Base-by-base conservation (phyloP, 2,797 vertebrate species). In the Pseudotriccus pelzelni region DNA sequence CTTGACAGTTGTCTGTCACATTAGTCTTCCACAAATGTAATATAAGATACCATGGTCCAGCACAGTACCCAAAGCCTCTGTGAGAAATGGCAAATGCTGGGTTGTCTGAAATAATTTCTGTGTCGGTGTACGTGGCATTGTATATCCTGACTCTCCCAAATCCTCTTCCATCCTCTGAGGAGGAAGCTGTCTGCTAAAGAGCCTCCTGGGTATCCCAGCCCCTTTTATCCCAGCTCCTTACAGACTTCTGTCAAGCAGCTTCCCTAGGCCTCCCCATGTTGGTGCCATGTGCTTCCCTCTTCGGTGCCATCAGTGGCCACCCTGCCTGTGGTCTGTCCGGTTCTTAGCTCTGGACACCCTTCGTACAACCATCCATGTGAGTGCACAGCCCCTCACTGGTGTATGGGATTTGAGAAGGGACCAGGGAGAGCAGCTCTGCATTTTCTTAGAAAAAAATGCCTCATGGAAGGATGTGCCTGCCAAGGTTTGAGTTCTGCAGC, bases 311-410 rank as follows among this genome's bases (percentile, higher is more conserved):
- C 50, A 72, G 8, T 25, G 49, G 9, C 17, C 19, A 30, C 13
- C 3, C 7, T 62, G 41, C 4, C 32, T 23, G 1, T 3, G 2
- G 7, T 43, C 24, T 53, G 55, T 32, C 11, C 75, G 25, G 0
- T 7, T 44, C 79, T 55, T 23, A 39, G 10, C 55, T 66, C 44
- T 59, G 34, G 23, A 14, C n/a, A 60, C n/a, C 19, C 19, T 58
- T 55, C 1, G 1, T 6, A 11, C 4, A 47, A 24, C 7, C 4
- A 7, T 12, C 18, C 21, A 0, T 3, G 32, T 6, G 27, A 56
- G 16, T 21, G 18, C 11, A 14, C 30, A 60, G 36, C 5, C 50
- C 18, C 50, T 52, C 58, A 17, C 13, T 3, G 52, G 8, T n/a
- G 6, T 22, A 12, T 25, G 25, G 50, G 53, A 19, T 58, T 37